These are phyloP conservation scores for Hyles vespertilio DNA, from an alignment of 1,140 invertebrate species.

Conservation along the genomic window DNA sequence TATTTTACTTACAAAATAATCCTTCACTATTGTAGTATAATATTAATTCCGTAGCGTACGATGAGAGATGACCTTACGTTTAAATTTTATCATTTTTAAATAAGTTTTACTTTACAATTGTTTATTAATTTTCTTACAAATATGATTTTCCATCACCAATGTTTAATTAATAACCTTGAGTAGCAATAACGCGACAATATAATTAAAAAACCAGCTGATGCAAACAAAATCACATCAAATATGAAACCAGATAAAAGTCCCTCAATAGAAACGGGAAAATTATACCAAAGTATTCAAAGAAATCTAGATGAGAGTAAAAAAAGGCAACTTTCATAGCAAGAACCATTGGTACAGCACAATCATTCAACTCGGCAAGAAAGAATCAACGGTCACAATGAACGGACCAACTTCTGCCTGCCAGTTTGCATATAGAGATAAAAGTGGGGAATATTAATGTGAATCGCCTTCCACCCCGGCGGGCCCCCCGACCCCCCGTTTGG, in stretches of 20 bases:
- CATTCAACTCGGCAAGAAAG: conserved; percentile 61
- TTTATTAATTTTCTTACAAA: no score
- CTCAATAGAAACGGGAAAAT: conserved; percentile 18
- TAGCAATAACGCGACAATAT: no score
- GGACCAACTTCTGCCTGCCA: conserved; percentile 65
- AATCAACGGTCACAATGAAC: conserved; percentile 70
- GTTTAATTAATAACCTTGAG: no score
- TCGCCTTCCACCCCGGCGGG: conserved; percentile 31
- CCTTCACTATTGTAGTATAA: no score
- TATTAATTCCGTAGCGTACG: no score
- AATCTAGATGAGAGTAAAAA: conserved; percentile 28
- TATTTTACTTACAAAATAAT: no score
- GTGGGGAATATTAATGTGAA: conserved; percentile 74
- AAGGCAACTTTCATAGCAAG: conserved; percentile 54
- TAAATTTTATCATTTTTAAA: no score
- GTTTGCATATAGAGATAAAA: conserved; percentile 76
- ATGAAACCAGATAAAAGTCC: not conserved
- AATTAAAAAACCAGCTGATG: no score
- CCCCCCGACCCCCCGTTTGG: conserved; percentile 21
- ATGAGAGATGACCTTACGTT: no score
- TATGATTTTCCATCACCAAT: no score
- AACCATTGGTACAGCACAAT: conserved; percentile 70
- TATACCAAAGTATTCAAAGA: conserved; percentile 20
- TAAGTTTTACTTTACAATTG: no score
- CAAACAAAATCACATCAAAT: no score